Evolutionary conservation across 2,888 invertebrate genomes (phyloP).

Genomic region (Panopea generosa): DNA sequence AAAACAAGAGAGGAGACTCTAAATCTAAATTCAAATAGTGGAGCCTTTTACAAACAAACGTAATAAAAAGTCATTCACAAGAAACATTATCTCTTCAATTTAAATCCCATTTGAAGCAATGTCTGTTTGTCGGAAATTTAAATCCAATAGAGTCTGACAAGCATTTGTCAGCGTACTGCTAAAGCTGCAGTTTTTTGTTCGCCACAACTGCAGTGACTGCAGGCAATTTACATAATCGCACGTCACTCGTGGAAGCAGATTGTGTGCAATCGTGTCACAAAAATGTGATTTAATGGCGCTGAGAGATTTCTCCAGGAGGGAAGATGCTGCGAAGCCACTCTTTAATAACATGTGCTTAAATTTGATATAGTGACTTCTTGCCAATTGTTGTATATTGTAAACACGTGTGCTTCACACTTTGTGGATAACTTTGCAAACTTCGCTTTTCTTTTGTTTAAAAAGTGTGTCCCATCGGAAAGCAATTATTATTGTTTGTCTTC

Average conservation of each 20-base stretch:
- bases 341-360: conserved; percentile 18
- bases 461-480: no score
- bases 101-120: conserved; percentile 38
- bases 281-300: conserved; percentile 44
- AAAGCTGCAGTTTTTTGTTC: conserved; percentile 25
- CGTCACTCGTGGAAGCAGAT: conserved; percentile 35
- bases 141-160: conserved; percentile 56
- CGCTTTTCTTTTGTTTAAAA: no score
- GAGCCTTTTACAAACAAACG: conserved; percentile 21
- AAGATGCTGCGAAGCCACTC: conserved; percentile 30
- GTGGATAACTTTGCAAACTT: no score
- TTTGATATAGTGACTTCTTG: not conserved
- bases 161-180: conserved; percentile 55
- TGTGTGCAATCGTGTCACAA: conserved; percentile 43
- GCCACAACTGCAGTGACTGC: conserved; percentile 44
- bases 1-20: conserved; percentile 8
- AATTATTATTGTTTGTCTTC: no score
- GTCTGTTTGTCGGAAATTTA: conserved; percentile 52
- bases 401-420: no score
- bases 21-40: no score
- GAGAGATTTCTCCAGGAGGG: conserved; percentile 21
- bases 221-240: conserved; percentile 58
- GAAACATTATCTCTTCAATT: conserved; percentile 44
- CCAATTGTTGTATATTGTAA: not conserved
- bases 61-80: conserved; percentile 29